phyloP scores from a whole-genome alignment of 2,113 vertebrate genomes.

The Ceuthmochares aereus region DNA sequence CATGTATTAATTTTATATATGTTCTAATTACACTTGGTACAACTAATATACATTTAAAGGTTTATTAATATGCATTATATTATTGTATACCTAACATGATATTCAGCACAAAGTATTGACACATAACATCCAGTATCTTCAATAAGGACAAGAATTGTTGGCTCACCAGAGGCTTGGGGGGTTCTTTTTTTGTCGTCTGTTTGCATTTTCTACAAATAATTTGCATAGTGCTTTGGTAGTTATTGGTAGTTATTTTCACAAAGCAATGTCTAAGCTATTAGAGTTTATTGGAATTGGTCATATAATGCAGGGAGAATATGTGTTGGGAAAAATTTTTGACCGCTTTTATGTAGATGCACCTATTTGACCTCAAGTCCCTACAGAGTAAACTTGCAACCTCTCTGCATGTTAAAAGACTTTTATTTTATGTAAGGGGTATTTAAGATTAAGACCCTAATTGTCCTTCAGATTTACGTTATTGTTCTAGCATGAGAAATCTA shows the following conservation, averaged over 20 bases:
- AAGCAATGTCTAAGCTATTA: not conserved
- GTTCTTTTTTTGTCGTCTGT: not conserved
- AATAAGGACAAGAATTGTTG: not conserved
- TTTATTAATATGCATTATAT: not conserved
- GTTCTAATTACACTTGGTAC: not conserved
- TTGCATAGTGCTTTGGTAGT: not conserved
- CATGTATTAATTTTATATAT: not conserved
- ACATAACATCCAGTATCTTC: fast-evolving
- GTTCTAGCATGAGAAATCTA: not conserved
- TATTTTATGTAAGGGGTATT: not conserved
- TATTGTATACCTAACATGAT: not conserved
- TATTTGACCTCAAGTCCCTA: not conserved
- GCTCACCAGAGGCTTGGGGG: not conserved
- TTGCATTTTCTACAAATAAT: not conserved
- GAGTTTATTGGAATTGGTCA: not conserved
- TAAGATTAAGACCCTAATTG: not conserved
- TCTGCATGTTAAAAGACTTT: not conserved
- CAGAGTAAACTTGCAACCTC: not conserved
- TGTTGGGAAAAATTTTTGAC: not conserved
- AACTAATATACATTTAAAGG: not conserved
- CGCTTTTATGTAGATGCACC: not conserved
- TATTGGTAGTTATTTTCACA: not conserved
- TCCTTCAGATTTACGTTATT: not conserved
- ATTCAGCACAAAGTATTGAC: not conserved
- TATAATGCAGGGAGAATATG: not conserved